Evolutionary conservation across 1,140 invertebrate species (phyloP), one percentile per base, ranked within the genome.

Genomic region (Drosophila kepulauana): DNA sequence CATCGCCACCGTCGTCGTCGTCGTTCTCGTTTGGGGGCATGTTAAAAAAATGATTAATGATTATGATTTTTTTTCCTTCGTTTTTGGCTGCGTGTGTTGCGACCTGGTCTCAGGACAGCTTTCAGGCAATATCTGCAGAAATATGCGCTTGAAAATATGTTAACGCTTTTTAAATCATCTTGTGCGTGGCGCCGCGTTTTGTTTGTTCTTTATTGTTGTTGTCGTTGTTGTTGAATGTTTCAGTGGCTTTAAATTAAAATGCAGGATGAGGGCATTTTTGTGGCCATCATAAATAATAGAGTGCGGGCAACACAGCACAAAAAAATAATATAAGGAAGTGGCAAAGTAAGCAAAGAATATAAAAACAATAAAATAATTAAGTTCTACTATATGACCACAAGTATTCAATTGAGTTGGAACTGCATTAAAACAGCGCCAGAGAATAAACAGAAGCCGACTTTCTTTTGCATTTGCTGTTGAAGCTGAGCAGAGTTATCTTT

Each of bases 161-260:
- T 89, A 84, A 87, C 85, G 84, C 81, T 75, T 88, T 87, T 87
- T 80, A 87, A 87, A 87, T 87, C 80, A 89, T 84, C 80, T 78
- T 51, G 54, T 38, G 70, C 54, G 52, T 58, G 43, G 43, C 10
- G 30, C 58, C 13, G 13, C n/a, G 35, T 46, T 20, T 13, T 41
- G 59, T 48, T 25, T 25, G 20, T 25, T 4, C 20, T 25, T 25
- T 25, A 25, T 25, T 25, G 20, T 25, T 25, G 20, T 25, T 25
- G 3, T 25, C 3, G 20, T 20, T 28, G 46, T 35, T 35, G 16
- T 51, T 61, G 58, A 69, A 75, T 57, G 61, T 58, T 65, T 25
- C 43, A 30, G 28, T 35, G 38, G 56, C 25, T 20, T 62, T 63
- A 49, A 75, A 75, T 70, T 70, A 70, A 75, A 70, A 41, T 58